These are phyloP conservation scores for Megathymus violae DNA, from an alignment of 1,140 invertebrate species.

Conservation along the genomic window DNA sequence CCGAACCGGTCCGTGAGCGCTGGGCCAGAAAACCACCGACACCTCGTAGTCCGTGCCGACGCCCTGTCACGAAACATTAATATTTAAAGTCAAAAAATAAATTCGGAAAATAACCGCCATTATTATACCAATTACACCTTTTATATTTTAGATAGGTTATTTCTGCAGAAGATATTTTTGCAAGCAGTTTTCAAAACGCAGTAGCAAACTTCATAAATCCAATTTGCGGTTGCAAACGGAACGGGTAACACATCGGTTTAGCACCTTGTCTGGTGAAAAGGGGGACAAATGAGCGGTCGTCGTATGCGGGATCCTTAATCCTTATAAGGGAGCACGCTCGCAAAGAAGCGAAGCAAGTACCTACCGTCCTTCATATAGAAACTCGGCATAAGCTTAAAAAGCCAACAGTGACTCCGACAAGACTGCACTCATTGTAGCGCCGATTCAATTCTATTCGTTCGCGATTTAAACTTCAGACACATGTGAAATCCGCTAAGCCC, in stretches of 20 bases:
- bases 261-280: conserved; percentile 65
- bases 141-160: conserved; percentile 42
- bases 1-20: conserved; percentile 75
- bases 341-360: conserved; percentile 31
- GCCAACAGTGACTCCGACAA: conserved; percentile 24
- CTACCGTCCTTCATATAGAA: conserved; percentile 26
- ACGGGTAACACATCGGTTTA: conserved; percentile 56
- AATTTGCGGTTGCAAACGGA: conserved; percentile 55
- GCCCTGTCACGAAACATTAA: conserved; percentile 80
- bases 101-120: conserved; percentile 66
- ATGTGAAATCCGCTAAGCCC: conserved; percentile 72
- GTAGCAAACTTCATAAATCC: conserved; percentile 44
- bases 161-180: conserved; percentile 38
- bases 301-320: conserved; percentile 60
- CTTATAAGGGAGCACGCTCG: conserved; percentile 53
- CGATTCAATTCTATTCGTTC: conserved; percentile 47
- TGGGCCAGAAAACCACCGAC: conserved; percentile 80
- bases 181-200: conserved; percentile 33
- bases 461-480: conserved; percentile 48
- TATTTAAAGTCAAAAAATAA: conserved; percentile 77
- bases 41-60: conserved; percentile 67
- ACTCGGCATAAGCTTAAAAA: conserved; percentile 25
- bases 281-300: conserved; percentile 68
- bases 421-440: conserved; percentile 35
- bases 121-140: conserved; percentile 73